These are phyloP conservation scores for Melopsittacus undulatus DNA, from an alignment of 2,797 vertebrate species.

Conservation along the genomic window DNA sequence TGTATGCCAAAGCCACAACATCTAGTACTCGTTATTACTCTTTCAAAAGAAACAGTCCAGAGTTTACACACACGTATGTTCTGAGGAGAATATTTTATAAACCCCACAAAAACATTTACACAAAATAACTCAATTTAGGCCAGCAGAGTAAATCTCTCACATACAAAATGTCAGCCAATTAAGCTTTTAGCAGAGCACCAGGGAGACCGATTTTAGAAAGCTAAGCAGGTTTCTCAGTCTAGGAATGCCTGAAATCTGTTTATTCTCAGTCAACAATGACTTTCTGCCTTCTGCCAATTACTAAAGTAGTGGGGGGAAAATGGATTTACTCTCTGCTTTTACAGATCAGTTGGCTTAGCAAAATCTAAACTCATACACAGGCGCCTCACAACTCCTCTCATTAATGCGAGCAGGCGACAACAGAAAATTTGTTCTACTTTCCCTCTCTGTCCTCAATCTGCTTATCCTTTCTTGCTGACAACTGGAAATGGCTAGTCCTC, in stretches of 20 bases:
- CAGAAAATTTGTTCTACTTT: neutral
- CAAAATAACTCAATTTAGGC: constrained; percentile 62
- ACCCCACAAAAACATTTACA: constrained; percentile 58
- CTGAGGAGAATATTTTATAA: constrained; percentile 58
- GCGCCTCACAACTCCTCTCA: neutral
- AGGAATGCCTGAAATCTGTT: constrained; percentile 67
- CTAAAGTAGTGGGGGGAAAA: constrained; percentile 20
- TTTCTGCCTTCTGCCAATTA: constrained; percentile 67
- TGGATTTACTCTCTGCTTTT: constrained; percentile 48
- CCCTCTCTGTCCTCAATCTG: neutral
- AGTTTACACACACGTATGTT: constrained; percentile 45
- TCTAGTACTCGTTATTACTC: constrained; percentile 36
- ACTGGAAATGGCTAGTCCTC: neutral
- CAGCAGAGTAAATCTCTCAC: constrained; percentile 58
- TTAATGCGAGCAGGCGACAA: neutral
- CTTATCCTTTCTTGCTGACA: neutral
- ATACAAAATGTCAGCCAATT: constrained; percentile 68
- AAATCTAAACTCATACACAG: constrained; percentile 10
- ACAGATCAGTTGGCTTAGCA: constrained; percentile 46
- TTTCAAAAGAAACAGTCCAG: constrained; percentile 56
- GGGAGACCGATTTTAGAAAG: constrained; percentile 57
- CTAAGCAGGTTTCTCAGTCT: constrained; percentile 70
- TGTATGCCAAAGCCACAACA: constrained; percentile 62
- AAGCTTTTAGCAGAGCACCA: constrained; percentile 61
- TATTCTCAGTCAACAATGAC: constrained; percentile 67